Conservation (phyloP, 2,113 vertebrate species). For the Lanius ludovicianus region DNA sequence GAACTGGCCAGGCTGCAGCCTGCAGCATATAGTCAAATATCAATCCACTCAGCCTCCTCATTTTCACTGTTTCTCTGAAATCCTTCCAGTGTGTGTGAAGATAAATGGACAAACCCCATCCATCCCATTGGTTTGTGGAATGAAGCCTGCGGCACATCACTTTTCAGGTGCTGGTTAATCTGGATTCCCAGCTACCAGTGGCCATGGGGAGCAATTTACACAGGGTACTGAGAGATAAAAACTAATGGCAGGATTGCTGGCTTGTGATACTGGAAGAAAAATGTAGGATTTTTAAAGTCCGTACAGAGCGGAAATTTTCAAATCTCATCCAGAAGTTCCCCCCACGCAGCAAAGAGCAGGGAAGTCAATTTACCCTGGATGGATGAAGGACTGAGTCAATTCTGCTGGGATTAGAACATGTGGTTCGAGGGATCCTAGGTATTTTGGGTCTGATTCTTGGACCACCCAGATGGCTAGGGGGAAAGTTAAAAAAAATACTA, state of each 20-base stretch:
- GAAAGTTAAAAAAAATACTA: background rate
- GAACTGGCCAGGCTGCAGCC: slow-evolving; percentile 37
- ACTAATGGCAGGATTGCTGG: background rate
- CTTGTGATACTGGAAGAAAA: slow-evolving; percentile 14
- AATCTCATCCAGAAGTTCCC: slow-evolving; percentile 44
- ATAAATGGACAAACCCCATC: slow-evolving; percentile 2
- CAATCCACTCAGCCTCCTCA: background rate
- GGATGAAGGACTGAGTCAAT: slow-evolving; percentile 62
- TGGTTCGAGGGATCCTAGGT: slow-evolving; percentile 55
- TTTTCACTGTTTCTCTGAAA: slow-evolving; percentile 48
- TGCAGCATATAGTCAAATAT: background rate
- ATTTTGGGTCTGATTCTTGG: slow-evolving; percentile 40
- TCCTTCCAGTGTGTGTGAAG: background rate
- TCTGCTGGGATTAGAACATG: slow-evolving; percentile 61
- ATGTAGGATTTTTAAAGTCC: slow-evolving; percentile 23
- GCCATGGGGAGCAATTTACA: background rate
- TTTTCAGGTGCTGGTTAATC: slow-evolving; percentile 20
- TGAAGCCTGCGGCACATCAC: background rate
- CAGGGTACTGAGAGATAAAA: slow-evolving; percentile 16
- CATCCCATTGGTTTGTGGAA: background rate
- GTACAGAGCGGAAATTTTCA: slow-evolving; percentile 29
- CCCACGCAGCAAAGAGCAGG: slow-evolving; percentile 34
- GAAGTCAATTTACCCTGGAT: slow-evolving; percentile 61
- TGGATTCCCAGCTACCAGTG: background rate
- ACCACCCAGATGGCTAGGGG: slow-evolving; percentile 58